Conservation (phyloP, 1,140 invertebrate genomes). For the Homalodisca vitripennis region DNA sequence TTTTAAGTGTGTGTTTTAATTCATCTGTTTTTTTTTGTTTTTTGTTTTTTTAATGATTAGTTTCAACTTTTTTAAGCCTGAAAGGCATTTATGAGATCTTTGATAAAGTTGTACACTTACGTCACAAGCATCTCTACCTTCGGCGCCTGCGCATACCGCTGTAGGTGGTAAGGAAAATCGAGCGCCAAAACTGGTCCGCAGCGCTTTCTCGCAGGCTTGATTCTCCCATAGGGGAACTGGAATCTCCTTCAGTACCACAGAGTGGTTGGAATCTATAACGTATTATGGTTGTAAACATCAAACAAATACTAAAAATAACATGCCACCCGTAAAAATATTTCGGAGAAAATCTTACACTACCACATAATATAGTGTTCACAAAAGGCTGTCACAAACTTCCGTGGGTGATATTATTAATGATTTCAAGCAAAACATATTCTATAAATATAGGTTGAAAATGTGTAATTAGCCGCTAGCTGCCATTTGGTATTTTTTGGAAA, state of each 20-base stretch:
- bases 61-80: too few species aligned
- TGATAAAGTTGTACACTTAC: too few species aligned
- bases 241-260: conserved; percentile 52
- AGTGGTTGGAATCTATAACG: conserved; percentile 47
- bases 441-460: too few species aligned
- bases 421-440: too few species aligned
- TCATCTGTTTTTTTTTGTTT: too few species aligned
- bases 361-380: neutral
- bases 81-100: too few species aligned
- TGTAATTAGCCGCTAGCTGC: too few species aligned
- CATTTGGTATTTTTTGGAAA: too few species aligned
- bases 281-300: too few species aligned
- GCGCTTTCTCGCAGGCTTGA: conserved; percentile 47
- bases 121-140: conserved; percentile 52
- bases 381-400: neutral
- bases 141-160: conserved; percentile 55
- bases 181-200: conserved; percentile 49
- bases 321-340: neutral
- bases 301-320: neutral
- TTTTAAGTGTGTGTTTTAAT: too few species aligned
- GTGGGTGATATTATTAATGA: too few species aligned
- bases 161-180: conserved; percentile 49
- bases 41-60: too few species aligned
- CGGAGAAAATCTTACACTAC: neutral
- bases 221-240: conserved; percentile 51